Evolutionary conservation across 2,888 invertebrate genomes (phyloP), one percentile per base, ranked within the genome.

Genomic region (Troides helena): DNA sequence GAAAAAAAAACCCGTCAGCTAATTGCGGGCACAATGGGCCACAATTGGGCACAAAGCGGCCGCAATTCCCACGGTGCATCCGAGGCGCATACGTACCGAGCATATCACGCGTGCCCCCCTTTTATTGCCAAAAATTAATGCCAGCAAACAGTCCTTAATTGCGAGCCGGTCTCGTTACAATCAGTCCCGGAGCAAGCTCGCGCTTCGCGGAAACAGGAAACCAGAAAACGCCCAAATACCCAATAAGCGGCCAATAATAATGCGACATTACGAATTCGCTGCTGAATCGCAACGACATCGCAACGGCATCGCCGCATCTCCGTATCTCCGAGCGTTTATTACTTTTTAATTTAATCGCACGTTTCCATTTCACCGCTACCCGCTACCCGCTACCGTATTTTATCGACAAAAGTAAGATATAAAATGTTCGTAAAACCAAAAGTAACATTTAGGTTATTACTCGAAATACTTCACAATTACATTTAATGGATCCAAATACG

Each of bases 81-180:
- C 78, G 75, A 79, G 78, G 74, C 82, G 84, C 90, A 92, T 92
- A 88, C 85, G 86, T 76, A 77, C 87, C 88, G 82, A 84, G 89
- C 91, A 85, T 70, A 63, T 65, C 70, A 67, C 67, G 70, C 70
- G 67, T 67, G 70, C 70, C 70, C 67, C 67, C 87, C 89, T 90
- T 92, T 92, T 92, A 92, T 92, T 92, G 91, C 92, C 92, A 91
- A 92, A 92, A 92, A 92, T 92, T 91, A 92, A 92, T 91, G 92
- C 85, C 90, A 80, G 89, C 88, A 91, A 90, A 92, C 85, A 90
- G 91, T 82, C 85, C 88, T 84, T 92, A 92, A 92, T 92, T 92
- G 85, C 90, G 83, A 85, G 82, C 84, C 85, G 79, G 85, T 81
- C 87, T 86, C 84, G 88, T 88, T 86, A 85, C 85, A 85, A 80